Evolutionary conservation across 2,797 vertebrate genomes (phyloP), one percentile per base, ranked within the genome.

Genomic region (Neosilurus hyrtlii): DNA sequence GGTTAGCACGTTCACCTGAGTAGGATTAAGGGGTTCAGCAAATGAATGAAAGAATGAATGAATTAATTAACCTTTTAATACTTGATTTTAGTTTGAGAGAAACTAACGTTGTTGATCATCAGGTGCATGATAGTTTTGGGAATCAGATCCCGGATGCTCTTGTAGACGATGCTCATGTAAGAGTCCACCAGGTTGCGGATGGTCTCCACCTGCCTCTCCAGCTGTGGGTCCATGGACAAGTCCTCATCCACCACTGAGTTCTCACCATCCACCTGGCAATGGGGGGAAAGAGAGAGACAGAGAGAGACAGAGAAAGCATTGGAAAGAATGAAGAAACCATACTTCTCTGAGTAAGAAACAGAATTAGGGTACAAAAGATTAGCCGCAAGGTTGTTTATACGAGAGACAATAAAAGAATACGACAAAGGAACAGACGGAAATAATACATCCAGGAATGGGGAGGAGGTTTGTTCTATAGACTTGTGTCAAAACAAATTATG

Each of bases 41-140:
- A 43, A 43, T 43, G 37, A 43, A 43, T 43, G 37, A 43, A 43
- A n/a, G n/a, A n/a, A n/a, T n/a, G n/a, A n/a, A n/a, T 43, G 2
- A 43, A 43, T 43, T 43, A 43, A 43, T 43, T 9, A 35, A 22
- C 16, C 1, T 11, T 52, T 43, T 52, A 37, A 26, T 68, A 37
- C 4, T 70, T 49, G 24, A 26, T 65, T 71, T 54, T 52, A n/a
- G 16, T 37, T 15, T 54, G 26, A 43, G 10, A 67, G 72, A 79
- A 66, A 88, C 92, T 90, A 86, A 95, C 93, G 9, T 91, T 93
- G 89, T 92, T 97, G 84, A 98, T 96, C 95, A 99, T 96, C 82
- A 98, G 94, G 87, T 99, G 96, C 97, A 98, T 98, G 84, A 98
- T 95, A 70, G 96, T 97, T 95, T 99, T 99, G 74, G 98, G 97